Base-by-base conservation (phyloP, 2,113 vertebrate species). In the Hystrix cristata region DNA sequence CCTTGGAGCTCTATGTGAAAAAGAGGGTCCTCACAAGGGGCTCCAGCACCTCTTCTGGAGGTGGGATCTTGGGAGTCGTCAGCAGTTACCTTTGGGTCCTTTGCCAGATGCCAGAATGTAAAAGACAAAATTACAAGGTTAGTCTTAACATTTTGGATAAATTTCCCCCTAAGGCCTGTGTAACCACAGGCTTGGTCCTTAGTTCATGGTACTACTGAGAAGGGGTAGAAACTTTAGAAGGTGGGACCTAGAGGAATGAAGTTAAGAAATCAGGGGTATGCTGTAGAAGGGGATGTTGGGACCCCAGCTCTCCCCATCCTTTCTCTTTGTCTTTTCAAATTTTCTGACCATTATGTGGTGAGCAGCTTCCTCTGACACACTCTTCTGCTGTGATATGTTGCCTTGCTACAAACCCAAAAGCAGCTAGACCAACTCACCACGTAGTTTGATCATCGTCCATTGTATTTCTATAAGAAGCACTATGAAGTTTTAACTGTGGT, bases 381-480 rank as follows among this genome's bases (percentile, higher is more conserved):
- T 18, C n/a, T 87, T 34, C n/a, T 15, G 43, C 27, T 25, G 14
- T 43, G 38, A 21, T 79, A 18, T 72, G 71, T 46, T 74, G 87
- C 29, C 8, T 51, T 78, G 59, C 31, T 14, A 27, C 16, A 43
- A n/a, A n/a, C 62, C 11, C 76, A 21, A 81, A 69, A 81, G 7
- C 51, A 65, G 23, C 25, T 67, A 12, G 48, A 14, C 64, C 78
- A 81, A 31, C 3, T 29, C 10, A 43, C 34, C 48, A 21, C 87
- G 34, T 67, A 64, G 43, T 11, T 38, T n/a, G 74, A 85, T 90
- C 19, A 55, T 67, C 93, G 51, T 87, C n/a, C 31, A 84, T 81
- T 89, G 23, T 88, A 82, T 72, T 94, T 94, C 78, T 85, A 2
- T 89, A 53, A 74, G 74, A 96, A 95, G 91, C 46, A 23, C 10